Evolutionary conservation across 2,888 invertebrate genomes (phyloP).

Genomic region (Elmis aenea): DNA sequence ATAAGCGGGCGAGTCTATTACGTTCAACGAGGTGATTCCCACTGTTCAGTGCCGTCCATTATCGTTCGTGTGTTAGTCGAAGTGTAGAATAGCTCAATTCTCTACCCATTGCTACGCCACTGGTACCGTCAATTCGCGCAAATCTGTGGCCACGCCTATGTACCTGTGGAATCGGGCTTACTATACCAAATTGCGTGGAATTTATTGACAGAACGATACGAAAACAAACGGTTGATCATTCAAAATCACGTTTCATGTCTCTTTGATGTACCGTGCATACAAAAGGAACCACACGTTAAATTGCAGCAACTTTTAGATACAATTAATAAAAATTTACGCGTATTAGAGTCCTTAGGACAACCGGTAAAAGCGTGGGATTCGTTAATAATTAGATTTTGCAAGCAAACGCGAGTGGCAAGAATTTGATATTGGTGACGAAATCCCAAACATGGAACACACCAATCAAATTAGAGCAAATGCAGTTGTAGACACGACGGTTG

Average conservation of each 20-base stretch:
- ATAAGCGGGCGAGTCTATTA: too few species aligned
- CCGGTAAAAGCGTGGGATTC: slow-evolving; percentile 2
- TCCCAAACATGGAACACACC: slow-evolving; percentile 1
- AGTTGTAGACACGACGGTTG: too few species aligned
- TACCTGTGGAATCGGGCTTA: too few species aligned
- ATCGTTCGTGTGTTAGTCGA: too few species aligned
- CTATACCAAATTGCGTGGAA: slow-evolving; percentile 1
- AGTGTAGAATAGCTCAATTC: too few species aligned
- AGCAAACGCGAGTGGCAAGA: slow-evolving; percentile 4
- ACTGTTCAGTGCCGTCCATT: too few species aligned
- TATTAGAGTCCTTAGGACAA: slow-evolving; percentile 2
- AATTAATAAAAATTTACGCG: not conserved
- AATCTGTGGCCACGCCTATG: too few species aligned
- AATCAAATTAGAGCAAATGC: not conserved
- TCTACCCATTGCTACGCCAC: too few species aligned
- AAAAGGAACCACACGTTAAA: not conserved
- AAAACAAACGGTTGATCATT: slow-evolving; percentile 1
- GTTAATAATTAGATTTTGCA: slow-evolving; percentile 1
- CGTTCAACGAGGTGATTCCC: too few species aligned
- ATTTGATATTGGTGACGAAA: not conserved
- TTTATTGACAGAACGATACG: not conserved
- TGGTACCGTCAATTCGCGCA: too few species aligned
- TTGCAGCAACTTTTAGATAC: not conserved
- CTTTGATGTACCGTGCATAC: not conserved
- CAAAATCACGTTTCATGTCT: slow-evolving; percentile 3